phyloP scores from a whole-genome alignment of 2,797 vertebrate genomes.

The Epinephelus awoara region DNA sequence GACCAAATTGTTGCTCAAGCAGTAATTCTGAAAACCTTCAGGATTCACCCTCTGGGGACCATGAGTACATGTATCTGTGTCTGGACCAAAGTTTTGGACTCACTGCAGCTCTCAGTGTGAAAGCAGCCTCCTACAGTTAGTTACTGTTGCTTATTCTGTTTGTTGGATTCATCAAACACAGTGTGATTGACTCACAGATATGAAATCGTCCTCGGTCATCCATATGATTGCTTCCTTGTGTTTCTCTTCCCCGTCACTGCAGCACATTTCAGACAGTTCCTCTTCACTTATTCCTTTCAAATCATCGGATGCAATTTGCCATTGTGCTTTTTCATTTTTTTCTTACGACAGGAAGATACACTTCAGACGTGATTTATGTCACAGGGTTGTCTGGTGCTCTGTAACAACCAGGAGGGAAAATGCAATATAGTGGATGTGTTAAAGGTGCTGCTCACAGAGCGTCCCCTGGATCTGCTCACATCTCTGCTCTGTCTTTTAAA shows the following conservation, averaged over 20 bases:
- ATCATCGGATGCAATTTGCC: neutral
- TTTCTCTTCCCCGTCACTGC: constrained; percentile 12
- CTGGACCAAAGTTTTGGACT: too few relatives aligned
- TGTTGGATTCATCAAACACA: neutral
- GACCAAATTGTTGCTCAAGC: too few relatives aligned
- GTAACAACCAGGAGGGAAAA: constrained; percentile 2
- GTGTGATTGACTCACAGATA: neutral
- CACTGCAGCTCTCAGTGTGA: neutral
- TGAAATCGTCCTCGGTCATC: constrained; percentile 21
- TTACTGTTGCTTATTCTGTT: neutral
- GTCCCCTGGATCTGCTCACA: neutral
- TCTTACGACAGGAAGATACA: neutral
- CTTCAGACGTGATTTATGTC: constrained; percentile 38
- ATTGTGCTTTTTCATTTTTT: neutral
- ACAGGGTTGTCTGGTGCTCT: constrained; percentile 7
- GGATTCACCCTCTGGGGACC: neutral
- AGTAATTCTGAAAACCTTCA: too few relatives aligned
- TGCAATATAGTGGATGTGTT: neutral
- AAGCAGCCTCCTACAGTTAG: neutral
- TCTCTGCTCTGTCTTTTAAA: neutral
- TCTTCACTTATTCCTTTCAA: constrained; percentile 6
- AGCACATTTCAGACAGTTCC: constrained; percentile 8
- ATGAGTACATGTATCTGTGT: neutral
- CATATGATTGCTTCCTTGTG: constrained; percentile 32
- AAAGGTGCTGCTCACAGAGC: constrained; percentile 12